Evolutionary conservation across 2,888 invertebrate species (phyloP), one percentile per base, ranked within the genome.

Genomic region (Oligia fasciuncula): DNA sequence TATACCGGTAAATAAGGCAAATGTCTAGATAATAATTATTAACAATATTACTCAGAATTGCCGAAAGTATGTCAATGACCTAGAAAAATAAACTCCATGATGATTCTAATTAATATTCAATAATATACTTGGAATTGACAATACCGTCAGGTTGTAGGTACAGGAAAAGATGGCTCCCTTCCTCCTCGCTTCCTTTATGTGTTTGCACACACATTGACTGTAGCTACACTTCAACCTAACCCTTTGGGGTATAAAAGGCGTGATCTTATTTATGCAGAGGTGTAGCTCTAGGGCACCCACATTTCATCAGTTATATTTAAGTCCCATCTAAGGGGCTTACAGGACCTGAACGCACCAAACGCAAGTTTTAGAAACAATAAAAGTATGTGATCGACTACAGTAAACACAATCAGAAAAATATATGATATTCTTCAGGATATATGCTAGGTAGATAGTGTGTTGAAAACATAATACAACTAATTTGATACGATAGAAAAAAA

Each of bases 51-150:
- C 78, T 67, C 9, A 65, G 78, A 70, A 83, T 40, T 49, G 49
- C 77, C 73, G 43, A 87, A 87, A 81, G 79, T 87, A 68, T 87
- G 87, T 87, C 87, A 87, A 66, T 87, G 87, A 81, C 87, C 87
- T 81, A 87, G 83, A 88, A 85, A 87, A 88, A 87, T 87, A 88
- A 76, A 57, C 54, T 23, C 17, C 54, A 46, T 13, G 49, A 14
- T 43, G 51, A 13, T 76, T 83, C 76, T 60, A 70, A 85, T 79
- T 83, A 85, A 72, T 46, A 57, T 46, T 23, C 4, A 23, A 67
- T 66, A 70, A 69, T 83, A 35, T 85, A 79, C 85, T 83, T 35
- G 46, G 86, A 80, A 85, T 70, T 77, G 43, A 63, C 57, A 72
- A 14, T 40, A 65, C 17, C 8, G 23, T 35, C 29, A 49, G 49